Conservation (phyloP, 2,888 invertebrate species). For the Tetranychus piercei region DNA sequence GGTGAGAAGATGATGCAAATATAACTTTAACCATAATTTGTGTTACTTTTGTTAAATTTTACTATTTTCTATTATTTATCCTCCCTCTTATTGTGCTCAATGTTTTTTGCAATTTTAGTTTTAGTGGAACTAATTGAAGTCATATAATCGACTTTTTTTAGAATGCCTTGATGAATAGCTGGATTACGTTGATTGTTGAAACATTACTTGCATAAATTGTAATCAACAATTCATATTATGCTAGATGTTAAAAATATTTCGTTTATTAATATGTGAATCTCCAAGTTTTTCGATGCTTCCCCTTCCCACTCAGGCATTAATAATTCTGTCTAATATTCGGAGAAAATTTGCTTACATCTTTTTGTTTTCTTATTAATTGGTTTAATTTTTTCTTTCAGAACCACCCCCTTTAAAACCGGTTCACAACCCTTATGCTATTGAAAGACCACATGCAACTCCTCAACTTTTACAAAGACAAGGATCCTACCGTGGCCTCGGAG, state of each 20-base stretch:
- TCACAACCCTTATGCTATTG: conserved; percentile 78
- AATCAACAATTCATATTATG: too few species aligned
- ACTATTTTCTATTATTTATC: conserved; percentile 5
- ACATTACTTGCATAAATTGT: too few species aligned
- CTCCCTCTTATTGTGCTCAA: neutral
- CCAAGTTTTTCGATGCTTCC: too few species aligned
- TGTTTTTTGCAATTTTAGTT: neutral
- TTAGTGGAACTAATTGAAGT: too few species aligned
- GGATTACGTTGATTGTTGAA: neutral
- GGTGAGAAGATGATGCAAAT: conserved; percentile 28
- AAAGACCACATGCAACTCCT: conserved; percentile 84
- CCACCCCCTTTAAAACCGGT: conserved; percentile 38
- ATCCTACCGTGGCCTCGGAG: conserved; percentile 74
- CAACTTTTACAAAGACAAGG: conserved; percentile 85
- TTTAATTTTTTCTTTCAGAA: conserved; percentile 29
- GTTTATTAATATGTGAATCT: too few species aligned
- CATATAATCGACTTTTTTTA: neutral
- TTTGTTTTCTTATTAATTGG: neutral
- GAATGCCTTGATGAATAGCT: neutral
- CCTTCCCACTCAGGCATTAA: too few species aligned
- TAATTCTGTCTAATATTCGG: too few species aligned
- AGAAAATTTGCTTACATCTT: too few species aligned
- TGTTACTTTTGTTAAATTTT: neutral
- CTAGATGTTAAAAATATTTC: too few species aligned
- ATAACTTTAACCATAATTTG: neutral